phyloP scores from a whole-genome alignment of 2,888 invertebrate genomes.

The Margaritifera margaritifera region DNA sequence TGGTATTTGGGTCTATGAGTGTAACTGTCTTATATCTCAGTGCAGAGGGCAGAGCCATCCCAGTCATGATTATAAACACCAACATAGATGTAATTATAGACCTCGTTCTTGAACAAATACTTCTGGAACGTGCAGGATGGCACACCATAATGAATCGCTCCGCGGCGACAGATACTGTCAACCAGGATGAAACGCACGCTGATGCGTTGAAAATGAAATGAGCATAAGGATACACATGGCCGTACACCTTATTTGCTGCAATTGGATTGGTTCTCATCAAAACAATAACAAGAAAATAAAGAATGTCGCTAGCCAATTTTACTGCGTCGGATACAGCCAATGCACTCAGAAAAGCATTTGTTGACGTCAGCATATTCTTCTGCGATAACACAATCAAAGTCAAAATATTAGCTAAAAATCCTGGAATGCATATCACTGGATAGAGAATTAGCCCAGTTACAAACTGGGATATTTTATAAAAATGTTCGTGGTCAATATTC shows the following conservation, averaged over 20 bases:
- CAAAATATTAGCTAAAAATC: conserved; percentile 61
- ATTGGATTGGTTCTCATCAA: conserved; percentile 42
- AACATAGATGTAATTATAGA: conserved; percentile 46
- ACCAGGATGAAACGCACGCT: conserved; percentile 64
- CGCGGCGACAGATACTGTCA: conserved; percentile 67
- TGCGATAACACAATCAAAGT: conserved; percentile 59
- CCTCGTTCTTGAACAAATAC: conserved; percentile 53
- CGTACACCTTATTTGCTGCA: conserved; percentile 46
- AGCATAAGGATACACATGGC: conserved; percentile 64
- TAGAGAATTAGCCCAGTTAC: conserved; percentile 64
- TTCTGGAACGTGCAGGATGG: conserved; percentile 57
- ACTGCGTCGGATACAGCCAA: conserved; percentile 66
- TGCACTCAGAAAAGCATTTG: conserved; percentile 64
- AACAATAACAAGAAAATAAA: conserved; percentile 64
- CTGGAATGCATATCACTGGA: conserved; percentile 62
- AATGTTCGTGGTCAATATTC: conserved; percentile 39
- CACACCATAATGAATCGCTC: conserved; percentile 68
- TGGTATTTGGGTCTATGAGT: conserved; percentile 20
- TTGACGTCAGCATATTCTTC: conserved; percentile 63
- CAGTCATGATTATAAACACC: conserved; percentile 49
- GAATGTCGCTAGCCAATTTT: conserved; percentile 63
- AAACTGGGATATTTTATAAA: conserved; percentile 58
- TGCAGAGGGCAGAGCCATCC: conserved; percentile 54
- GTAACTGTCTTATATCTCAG: conserved; percentile 48
- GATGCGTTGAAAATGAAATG: conserved; percentile 68